phyloP scores from a whole-genome alignment of 2,797 vertebrate species.

The Enteromius thamalakanensis region DNA sequence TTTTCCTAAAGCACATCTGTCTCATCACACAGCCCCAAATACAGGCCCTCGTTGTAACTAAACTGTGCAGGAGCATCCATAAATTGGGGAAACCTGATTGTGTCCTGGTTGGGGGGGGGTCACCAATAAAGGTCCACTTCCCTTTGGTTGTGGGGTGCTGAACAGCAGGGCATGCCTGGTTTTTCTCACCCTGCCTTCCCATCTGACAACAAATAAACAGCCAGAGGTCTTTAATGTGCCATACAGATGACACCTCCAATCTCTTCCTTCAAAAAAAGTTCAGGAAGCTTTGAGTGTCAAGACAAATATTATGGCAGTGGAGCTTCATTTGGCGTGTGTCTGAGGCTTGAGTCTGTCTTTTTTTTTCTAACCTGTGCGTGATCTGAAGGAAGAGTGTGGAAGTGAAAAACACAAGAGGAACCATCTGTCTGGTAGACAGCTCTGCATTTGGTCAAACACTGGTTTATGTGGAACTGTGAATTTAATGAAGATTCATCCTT shows the following conservation, averaged over 20 bases:
- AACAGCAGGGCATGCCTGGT: conserved; percentile 54
- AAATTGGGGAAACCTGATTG: conserved; percentile 26
- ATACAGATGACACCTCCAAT: conserved; percentile 56
- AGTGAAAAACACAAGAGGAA: conserved; percentile 47
- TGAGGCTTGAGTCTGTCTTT: conserved; percentile 12
- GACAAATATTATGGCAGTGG: conserved; percentile 67
- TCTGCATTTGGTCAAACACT: conserved; percentile 44
- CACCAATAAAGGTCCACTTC: conserved; percentile 53
- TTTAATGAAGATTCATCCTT: conserved; percentile 49
- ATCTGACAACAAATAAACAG: conserved; percentile 65
- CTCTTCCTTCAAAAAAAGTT: conserved; percentile 52
- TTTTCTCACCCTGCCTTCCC: conserved; percentile 60
- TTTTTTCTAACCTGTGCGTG: conserved; percentile 34
- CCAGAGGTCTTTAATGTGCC: conserved; percentile 62
- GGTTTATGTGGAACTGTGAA: conserved; percentile 17
- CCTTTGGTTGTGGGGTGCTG: conserved; percentile 54
- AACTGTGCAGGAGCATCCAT: conserved; percentile 28
- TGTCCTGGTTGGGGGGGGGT: conserved; percentile 10
- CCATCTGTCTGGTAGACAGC: conserved; percentile 58
- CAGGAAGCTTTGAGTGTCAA: conserved; percentile 68
- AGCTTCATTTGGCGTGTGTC: conserved; percentile 63
- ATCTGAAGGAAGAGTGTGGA: conserved; percentile 41
- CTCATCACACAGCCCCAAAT: neutral
- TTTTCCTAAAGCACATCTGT: conserved; percentile 28
- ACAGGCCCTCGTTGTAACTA: neutral